Evolutionary conservation across 2,888 invertebrate species (phyloP).

Genomic region (Drosophila leonis): DNA sequence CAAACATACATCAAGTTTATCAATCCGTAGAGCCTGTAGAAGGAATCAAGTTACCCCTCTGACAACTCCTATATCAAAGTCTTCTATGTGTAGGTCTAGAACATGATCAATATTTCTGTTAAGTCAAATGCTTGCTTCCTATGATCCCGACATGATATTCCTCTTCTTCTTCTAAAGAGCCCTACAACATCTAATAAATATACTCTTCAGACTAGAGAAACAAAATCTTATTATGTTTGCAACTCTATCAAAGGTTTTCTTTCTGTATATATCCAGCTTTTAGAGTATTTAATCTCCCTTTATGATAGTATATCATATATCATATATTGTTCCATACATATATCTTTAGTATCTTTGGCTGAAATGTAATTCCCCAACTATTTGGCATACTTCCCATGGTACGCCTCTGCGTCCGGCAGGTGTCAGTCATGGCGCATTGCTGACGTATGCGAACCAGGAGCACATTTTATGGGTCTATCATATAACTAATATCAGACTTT

Average conservation of each 20-base stretch:
- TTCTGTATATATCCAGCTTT: neutral
- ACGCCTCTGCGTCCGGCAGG: conserved; percentile 45
- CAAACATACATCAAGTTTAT: neutral
- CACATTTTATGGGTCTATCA: conserved; percentile 66
- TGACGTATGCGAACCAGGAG: conserved; percentile 58
- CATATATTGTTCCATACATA: neutral
- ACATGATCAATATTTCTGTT: no score
- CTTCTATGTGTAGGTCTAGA: no score
- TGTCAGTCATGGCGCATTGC: conserved; percentile 30
- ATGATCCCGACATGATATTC: no score
- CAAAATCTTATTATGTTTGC: no score
- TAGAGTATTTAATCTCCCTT: neutral
- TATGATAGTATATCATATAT: neutral
- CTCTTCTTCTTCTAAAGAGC: no score
- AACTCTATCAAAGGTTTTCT: no score
- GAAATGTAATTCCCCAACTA: neutral
- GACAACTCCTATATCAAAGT: no score
- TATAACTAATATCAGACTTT: conserved; percentile 77
- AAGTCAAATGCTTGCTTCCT: no score
- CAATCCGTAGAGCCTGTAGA: no score
- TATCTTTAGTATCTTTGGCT: neutral
- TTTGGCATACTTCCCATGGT: neutral
- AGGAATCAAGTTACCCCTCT: no score
- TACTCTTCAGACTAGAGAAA: no score
- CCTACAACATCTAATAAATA: no score